Base-by-base conservation (phyloP, 2,113 vertebrate species). In the Picathartes gymnocephalus region DNA sequence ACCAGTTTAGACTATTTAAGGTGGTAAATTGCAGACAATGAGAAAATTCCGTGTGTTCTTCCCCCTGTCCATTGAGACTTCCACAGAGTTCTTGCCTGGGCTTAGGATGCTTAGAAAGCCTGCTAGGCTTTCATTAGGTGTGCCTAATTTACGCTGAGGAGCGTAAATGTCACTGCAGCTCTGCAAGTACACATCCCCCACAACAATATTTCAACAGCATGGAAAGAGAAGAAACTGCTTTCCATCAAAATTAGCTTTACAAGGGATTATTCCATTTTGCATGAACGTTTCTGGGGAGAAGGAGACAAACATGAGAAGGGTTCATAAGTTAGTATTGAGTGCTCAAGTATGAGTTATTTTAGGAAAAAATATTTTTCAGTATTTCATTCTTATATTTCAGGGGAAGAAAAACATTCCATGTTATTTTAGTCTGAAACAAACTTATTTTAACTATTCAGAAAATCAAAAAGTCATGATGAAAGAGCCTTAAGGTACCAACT, bases 131-230 rank as follows among this genome's bases (percentile, higher is more conserved):
- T 47, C n/a, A 79, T 47, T 25, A 50, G 37, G 27, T 23, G 11
- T 17, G 33, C 40, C 53, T 15, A 15, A n/a, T n/a, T n/a, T n/a
- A n/a, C n/a, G 17, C 27, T 48, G 47, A 57, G n/a, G 22, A 65
- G 69, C 9, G 0, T 4, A 12, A 54, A 12, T 22, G 21, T 21
- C 48, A 31, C 6, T 33, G 33, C 33, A 82, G 66, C 31, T 69
- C 31, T 64, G 28, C 9, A 28, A 11, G 30, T 9, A 39, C 18
- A 12, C 19, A 4, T 6, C 6, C 5, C 9, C 23, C 3, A 1
- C 5, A 0, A 10, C 20, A 18, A 3, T 16, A 60, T 27, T 76
- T 60, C 51, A 51, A 22, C 17, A 39, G 17, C 8, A n/a, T 6
- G 8, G 54, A 53, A 60, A 82, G 24, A 30, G 28, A 1, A 35